Evolutionary conservation across 2,113 vertebrate species (phyloP).

Genomic region (Falco punctatus): DNA sequence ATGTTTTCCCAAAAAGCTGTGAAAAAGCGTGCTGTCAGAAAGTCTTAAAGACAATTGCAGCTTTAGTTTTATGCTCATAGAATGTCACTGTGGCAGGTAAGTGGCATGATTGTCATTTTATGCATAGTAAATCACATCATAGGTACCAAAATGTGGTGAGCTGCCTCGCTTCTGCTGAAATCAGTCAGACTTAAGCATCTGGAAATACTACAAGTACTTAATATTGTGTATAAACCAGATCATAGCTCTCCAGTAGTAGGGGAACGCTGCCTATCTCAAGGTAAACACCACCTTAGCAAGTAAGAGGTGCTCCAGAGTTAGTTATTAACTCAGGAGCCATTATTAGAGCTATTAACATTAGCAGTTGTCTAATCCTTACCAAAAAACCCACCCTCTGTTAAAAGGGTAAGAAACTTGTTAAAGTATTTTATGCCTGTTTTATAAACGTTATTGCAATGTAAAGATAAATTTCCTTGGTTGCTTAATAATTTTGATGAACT

Average conservation of each 20-base stretch:
- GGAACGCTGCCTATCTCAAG: rapidly evolving
- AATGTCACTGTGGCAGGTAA: neutral
- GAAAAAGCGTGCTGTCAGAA: neutral
- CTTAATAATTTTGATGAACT: neutral
- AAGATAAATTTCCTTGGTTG: neutral
- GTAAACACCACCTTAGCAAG: neutral
- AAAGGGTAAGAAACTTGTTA: neutral
- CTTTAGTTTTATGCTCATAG: neutral
- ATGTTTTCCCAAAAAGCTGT: neutral
- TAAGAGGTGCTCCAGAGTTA: neutral
- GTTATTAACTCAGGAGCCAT: neutral
- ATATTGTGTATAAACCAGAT: neutral
- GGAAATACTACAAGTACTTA: neutral
- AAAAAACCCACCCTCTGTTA: neutral
- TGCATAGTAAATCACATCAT: neutral
- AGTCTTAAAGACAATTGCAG: neutral
- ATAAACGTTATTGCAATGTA: neutral
- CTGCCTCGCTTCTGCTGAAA: neutral
- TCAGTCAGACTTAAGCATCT: neutral
- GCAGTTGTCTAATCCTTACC: neutral
- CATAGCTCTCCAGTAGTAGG: neutral
- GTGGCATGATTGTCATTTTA: neutral
- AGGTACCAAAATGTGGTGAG: neutral
- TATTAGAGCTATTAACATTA: neutral
- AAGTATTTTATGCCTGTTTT: neutral